These are phyloP conservation scores for Leuctra nigra DNA, from an alignment of 2,888 invertebrate species.

Conservation along the genomic window DNA sequence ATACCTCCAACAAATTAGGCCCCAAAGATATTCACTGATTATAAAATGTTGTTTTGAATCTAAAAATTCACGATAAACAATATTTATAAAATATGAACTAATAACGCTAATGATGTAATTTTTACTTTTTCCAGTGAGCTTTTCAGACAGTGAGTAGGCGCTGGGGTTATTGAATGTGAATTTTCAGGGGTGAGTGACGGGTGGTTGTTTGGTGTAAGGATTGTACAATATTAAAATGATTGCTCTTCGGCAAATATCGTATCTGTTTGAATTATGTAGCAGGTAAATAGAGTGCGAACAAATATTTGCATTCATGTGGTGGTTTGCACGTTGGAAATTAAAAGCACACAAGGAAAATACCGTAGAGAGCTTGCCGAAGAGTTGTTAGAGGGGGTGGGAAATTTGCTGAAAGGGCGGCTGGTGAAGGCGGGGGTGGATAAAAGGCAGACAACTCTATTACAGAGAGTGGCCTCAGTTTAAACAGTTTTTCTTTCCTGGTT, in stretches of 20 bases:
- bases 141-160: no score
- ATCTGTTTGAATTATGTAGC: slow-evolving; percentile 57
- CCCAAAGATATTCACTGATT: no score
- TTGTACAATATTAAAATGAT: slow-evolving; percentile 53
- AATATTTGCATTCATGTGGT: slow-evolving; percentile 52
- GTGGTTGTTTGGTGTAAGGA: slow-evolving; percentile 32
- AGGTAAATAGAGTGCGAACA: slow-evolving; percentile 55
- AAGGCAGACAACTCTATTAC: background rate
- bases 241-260: slow-evolving; percentile 57
- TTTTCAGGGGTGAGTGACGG: slow-evolving; percentile 19
- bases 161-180: background rate
- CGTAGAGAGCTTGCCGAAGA: slow-evolving; percentile 42
- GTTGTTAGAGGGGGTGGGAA: slow-evolving; percentile 34
- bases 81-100: no score
- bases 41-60: no score
- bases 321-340: slow-evolving; percentile 59
- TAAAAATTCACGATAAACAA: no score
- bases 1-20: no score
- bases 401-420: background rate
- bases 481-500: background rate
- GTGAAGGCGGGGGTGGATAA: background rate
- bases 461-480: background rate
- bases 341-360: slow-evolving; percentile 58
- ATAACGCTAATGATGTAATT: no score
- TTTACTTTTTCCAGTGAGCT: no score